Base-by-base conservation (phyloP, 2,797 vertebrate genomes). In the Catharus ustulatus region DNA sequence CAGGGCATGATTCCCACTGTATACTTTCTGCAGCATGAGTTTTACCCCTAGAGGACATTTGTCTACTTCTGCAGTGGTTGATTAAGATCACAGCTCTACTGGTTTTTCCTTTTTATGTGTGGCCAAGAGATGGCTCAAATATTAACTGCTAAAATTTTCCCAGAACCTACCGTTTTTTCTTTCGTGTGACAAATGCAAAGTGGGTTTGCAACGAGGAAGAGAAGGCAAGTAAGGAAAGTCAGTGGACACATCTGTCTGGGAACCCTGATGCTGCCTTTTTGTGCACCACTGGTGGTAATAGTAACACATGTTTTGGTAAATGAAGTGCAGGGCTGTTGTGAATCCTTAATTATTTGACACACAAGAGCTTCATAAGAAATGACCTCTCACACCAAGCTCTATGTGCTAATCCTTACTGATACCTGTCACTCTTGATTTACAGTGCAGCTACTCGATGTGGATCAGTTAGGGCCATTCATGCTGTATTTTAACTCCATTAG, bases 341-440 rank as follows among this genome's bases (percentile, higher is more conserved):
- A 85, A 61, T 77, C 67, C 52, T 76, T 40, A 58, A 89, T 93
- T 89, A 89, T 87, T 87, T 95, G 87, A 36, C 57, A 23, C 58
- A 40, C 59, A 57, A 76, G 27, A 10, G 7, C 59, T 89, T 82
- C n/a, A 1, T 87, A 49, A 85, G 80, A 88, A 87, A 49, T 74
- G 23, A 12, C 42, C 20, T 51, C 16, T 87, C 49, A 34, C 4
- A 13, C 79, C 75, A 83, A 72, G 46, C 36, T 54, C 32, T 55
- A 42, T 34, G 46, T 77, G 73, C 17, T 82, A 91, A 72, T 77
- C 64, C 71, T 62, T n/a, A 29, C 46, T 72, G 42, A 55, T 48
- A 32, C 21, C 22, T 72, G 48, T 43, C 58, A 59, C 36, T 91
- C 59, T 77, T 87, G 77, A 72, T 34, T 30, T 66, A 49, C 72